phyloP scores from a whole-genome alignment of 2,888 invertebrate species.

The Hypselothyrea guttata region DNA sequence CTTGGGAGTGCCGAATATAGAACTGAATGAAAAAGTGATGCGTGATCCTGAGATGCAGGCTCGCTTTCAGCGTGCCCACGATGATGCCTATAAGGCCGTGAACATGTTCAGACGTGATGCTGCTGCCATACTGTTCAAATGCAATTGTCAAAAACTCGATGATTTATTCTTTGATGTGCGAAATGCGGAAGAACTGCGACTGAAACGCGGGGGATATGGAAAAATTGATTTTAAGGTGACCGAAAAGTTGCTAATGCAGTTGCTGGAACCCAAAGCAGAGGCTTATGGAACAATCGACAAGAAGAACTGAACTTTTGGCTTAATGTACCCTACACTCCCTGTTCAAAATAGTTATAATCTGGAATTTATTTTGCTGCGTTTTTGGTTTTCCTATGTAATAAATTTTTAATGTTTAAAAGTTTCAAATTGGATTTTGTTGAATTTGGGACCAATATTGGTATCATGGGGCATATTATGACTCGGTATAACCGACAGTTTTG shows the following conservation, averaged over 20 bases:
- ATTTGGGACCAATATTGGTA: too few relatives aligned
- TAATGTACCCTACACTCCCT: neutral
- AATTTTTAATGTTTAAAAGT: too few relatives aligned
- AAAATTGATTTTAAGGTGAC: constrained; percentile 8
- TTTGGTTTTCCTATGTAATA: too few relatives aligned
- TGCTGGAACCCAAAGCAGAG: constrained; percentile 24
- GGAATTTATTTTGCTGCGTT: constrained; percentile 13
- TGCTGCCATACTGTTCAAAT: constrained; percentile 9
- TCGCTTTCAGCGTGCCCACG: constrained; percentile 14
- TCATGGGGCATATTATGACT: too few relatives aligned
- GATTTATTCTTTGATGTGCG: constrained; percentile 14
- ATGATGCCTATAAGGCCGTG: constrained; percentile 33
- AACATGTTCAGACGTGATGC: constrained; percentile 48
- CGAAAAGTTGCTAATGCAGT: constrained; percentile 11
- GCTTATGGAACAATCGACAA: neutral
- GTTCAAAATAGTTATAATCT: neutral
- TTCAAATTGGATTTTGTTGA: too few relatives aligned
- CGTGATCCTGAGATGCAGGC: neutral
- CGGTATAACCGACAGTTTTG: too few relatives aligned
- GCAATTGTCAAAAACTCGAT: neutral
- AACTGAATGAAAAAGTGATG: neutral
- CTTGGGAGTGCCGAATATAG: constrained; percentile 11
- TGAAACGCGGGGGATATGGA: constrained; percentile 36
- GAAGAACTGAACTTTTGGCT: too few relatives aligned
- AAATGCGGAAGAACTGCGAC: constrained; percentile 29